Evolutionary conservation across 2,888 invertebrate genomes (phyloP).

Genomic region (Polia nebulosa): DNA sequence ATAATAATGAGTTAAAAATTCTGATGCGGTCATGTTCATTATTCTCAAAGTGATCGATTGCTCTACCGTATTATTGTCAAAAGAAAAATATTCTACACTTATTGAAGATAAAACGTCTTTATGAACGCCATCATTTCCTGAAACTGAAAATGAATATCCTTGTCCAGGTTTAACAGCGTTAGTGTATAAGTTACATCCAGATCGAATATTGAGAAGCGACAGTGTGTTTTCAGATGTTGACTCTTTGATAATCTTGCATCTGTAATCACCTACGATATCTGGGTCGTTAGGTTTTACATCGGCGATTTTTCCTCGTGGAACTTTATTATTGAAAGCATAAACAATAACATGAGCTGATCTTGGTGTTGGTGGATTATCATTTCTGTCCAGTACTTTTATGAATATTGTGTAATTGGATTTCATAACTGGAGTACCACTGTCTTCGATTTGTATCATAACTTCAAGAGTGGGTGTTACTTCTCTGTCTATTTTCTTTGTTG

Average conservation of each 20-base stretch:
- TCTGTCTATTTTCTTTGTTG: constrained; percentile 95
- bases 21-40: constrained; percentile 93
- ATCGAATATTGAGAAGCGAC: constrained; percentile 93
- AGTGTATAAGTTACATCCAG: constrained; percentile 95
- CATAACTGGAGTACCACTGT: constrained; percentile 96
- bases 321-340: constrained; percentile 94
- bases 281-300: constrained; percentile 98
- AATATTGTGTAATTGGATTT: constrained; percentile 95
- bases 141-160: constrained; percentile 95
- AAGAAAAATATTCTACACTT: constrained; percentile 95
- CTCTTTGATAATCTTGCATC: constrained; percentile 95
- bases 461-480: constrained; percentile 95
- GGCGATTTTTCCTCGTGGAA: constrained; percentile 96
- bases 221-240: constrained; percentile 91
- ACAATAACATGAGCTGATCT: constrained; percentile 95
- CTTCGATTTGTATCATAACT: constrained; percentile 96
- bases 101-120: constrained; percentile 96
- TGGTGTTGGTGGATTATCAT: constrained; percentile 97
- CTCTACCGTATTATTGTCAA: constrained; percentile 95
- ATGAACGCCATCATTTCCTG: constrained; percentile 97
- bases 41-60: constrained; percentile 95
- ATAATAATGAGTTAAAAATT: constrained; percentile 95
- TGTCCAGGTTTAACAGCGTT: constrained; percentile 93
- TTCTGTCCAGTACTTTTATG: constrained; percentile 95
- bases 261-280: constrained; percentile 97